Percentiles rank a stretch among this genome's conserved stretches.
These are phyloP conservation scores for Brenthis hecate DNA, from an alignment of 2,888 invertebrate genomes.

Conservation along the genomic window DNA sequence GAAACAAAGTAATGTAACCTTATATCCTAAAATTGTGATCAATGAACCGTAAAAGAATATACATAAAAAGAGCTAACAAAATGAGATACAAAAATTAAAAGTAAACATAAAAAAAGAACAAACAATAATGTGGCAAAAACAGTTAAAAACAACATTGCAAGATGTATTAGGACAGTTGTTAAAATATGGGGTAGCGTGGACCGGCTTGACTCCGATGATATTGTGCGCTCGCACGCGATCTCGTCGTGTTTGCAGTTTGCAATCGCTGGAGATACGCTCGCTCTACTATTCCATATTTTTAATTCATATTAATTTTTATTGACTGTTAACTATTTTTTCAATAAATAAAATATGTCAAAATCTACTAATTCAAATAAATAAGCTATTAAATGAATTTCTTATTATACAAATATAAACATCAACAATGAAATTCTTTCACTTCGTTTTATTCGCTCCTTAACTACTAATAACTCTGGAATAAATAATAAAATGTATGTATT, in stretches of 20 bases:
- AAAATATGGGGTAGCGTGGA: constrained; percentile 80
- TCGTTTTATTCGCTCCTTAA: too few relatives aligned
- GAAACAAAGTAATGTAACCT: constrained; percentile 29
- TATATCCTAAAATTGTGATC: constrained; percentile 34
- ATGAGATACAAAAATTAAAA: constrained; percentile 74
- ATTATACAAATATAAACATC: too few relatives aligned
- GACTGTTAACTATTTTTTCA: constrained; percentile 17
- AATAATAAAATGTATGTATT: too few relatives aligned
- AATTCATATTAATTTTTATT: constrained; percentile 40
- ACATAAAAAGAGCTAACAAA: constrained; percentile 46
- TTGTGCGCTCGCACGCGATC: constrained; percentile 76
- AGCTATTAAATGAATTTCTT: too few relatives aligned
- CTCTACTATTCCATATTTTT: constrained; percentile 44
- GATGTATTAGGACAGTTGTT: constrained; percentile 83
- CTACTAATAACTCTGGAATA: too few relatives aligned
- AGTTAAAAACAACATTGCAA: constrained; percentile 82
- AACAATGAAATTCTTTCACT: too few relatives aligned
- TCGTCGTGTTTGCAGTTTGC: constrained; percentile 50
- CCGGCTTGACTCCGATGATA: constrained; percentile 70
- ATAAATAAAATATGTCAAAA: not conserved
- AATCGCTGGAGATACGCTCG: constrained; percentile 40
- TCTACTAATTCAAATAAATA: not conserved
- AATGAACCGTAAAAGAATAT: constrained; percentile 49
- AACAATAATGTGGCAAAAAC: constrained; percentile 79
- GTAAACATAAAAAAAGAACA: constrained; percentile 75